Evolutionary conservation across 1,140 invertebrate genomes (phyloP), one percentile per base, ranked within the genome.

Genomic region (Pseudomyrmex cubaensis): DNA sequence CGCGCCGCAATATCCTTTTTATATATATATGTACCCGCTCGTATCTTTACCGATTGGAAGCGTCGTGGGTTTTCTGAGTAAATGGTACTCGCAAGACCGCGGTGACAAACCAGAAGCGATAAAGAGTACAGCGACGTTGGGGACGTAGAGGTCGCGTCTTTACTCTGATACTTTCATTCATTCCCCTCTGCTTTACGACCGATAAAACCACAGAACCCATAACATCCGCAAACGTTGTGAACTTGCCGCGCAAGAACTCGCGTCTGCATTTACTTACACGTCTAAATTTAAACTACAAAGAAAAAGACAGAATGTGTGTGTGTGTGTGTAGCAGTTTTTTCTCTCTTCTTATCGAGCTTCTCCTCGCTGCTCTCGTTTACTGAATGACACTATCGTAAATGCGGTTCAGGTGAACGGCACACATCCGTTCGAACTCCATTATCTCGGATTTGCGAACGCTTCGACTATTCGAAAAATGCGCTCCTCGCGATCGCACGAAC

Each of bases 131-230:
- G 70, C 48, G 9, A 15, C n/a, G 52, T 3, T 9, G 59, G 9
- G 17, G 35, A 35, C 35, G 35, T 64, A 25, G 56, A 76, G 57
- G n/a, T 35, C 25, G 35, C 35, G 9, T 73, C 62, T 88, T 85
- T 85, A 88, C 62, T 35, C 35, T 54, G 48, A 56, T 57, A 72
- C 73, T 85, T 88, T 85, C 84, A 88, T 88, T 88, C 86, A 88
- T 85, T 88, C 67, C 69, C 62, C 61, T 20, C 57, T 35, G 50
- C 50, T 88, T 88, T 88, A 88, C 83, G 86, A 88, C 77, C 83
- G 67, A 87, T 88, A 88, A 88, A 87, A 57, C 22, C 52, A 15
- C 59, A 1, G 7, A 44, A 74, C 44, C 83, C 59, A 63, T 85
- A 82, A 87, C 72, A 64, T 35, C 48, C 22, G 15, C n/a, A 10